phyloP scores from a whole-genome alignment of 2,113 vertebrate species.

The Tympanuchus pallidicinctus region DNA sequence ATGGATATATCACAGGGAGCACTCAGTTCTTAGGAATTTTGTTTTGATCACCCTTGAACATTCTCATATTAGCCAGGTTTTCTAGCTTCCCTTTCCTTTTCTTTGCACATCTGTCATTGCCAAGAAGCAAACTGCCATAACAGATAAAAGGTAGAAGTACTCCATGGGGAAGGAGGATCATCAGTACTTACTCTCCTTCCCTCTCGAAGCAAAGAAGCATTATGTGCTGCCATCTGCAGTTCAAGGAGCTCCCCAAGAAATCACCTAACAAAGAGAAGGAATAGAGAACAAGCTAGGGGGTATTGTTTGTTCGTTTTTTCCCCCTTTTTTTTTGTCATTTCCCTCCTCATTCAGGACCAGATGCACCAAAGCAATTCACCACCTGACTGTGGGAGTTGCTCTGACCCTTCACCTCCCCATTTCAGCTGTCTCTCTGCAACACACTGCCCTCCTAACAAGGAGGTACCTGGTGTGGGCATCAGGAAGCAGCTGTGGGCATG shows the following conservation, averaged over 20 bases:
- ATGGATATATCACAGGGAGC: not conserved
- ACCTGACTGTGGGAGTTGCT: not conserved
- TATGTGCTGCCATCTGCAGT: conserved; percentile 61
- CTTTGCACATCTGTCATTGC: not conserved
- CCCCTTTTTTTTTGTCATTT: not conserved
- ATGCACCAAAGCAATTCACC: not conserved
- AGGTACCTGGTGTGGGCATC: rapidly evolving
- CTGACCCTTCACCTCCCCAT: not conserved
- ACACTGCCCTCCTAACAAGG: rapidly evolving
- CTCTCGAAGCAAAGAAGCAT: conserved; percentile 13
- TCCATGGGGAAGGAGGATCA: not conserved
- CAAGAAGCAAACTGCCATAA: not conserved
- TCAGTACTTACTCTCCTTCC: not conserved
- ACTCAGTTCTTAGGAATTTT: not conserved
- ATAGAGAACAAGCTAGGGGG: not conserved
- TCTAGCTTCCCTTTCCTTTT: not conserved
- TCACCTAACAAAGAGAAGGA: not conserved
- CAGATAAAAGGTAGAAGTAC: not conserved
- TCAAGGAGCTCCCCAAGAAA: conserved; percentile 2
- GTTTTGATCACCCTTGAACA: not conserved
- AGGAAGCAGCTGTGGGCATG: not conserved
- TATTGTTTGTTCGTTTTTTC: not conserved
- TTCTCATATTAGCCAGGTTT: not conserved
- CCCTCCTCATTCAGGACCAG: not conserved
- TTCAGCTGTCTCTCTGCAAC: not conserved